These are phyloP conservation scores for Gnatocerus cornutus DNA, from an alignment of 2,888 invertebrate genomes.

Conservation along the genomic window DNA sequence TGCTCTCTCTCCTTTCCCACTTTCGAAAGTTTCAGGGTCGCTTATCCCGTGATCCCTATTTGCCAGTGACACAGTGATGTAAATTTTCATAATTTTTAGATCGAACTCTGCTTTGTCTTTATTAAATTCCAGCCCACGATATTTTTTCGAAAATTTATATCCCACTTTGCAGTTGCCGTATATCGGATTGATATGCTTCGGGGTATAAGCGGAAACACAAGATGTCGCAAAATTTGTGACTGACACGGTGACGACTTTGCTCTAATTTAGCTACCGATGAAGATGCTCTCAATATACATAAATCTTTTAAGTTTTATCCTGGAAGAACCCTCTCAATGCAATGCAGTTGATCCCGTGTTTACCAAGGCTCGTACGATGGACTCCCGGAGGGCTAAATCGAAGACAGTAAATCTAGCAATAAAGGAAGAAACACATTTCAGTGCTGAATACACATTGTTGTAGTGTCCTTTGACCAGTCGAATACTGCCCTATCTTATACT, in stretches of 20 bases:
- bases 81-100: conserved; percentile 32
- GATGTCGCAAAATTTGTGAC: conserved; percentile 3
- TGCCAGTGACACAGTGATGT: conserved; percentile 31
- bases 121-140: conserved; percentile 21
- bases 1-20: conserved; percentile 58
- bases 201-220: neutral
- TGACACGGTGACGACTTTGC: conserved; percentile 1
- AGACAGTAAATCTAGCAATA: conserved; percentile 60
- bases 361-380: conserved; percentile 30
- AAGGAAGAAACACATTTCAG: conserved; percentile 60
- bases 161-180: neutral
- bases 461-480: conserved; percentile 48
- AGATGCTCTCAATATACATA: conserved; percentile 38
- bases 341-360: conserved; percentile 46
- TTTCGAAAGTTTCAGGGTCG: conserved; percentile 38
- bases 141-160: neutral
- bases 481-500: conserved; percentile 36
- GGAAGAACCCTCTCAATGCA: conserved; percentile 32
- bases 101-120: conserved; percentile 16
- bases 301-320: conserved; percentile 34
- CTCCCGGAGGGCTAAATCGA: conserved; percentile 40
- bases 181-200: neutral
- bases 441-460: conserved; percentile 57
- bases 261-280: conserved; percentile 7
- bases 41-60: conserved; percentile 42